A percentile compares a stretch with the other conserved stretches of the same genome.
These are phyloP conservation scores for Bergia puertoricense DNA, from an alignment of 92 coral and sea anemone species.

Conservation along the genomic window DNA sequence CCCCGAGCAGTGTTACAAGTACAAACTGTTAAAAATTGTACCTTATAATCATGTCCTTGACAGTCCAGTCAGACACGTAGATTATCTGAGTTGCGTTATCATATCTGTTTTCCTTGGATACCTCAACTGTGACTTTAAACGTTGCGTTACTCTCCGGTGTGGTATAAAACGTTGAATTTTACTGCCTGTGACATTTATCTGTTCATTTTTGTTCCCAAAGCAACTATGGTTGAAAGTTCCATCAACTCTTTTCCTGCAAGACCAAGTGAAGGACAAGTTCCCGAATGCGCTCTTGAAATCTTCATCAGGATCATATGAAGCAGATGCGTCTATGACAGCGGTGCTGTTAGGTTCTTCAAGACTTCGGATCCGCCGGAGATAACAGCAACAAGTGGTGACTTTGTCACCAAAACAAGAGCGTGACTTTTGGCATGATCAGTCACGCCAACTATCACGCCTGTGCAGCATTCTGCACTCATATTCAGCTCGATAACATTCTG, in stretches of 20 bases:
- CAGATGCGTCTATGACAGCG: background rate
- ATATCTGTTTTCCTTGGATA: background rate
- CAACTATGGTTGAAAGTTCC: background rate
- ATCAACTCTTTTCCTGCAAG: background rate
- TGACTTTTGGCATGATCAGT: background rate
- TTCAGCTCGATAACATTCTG: background rate
- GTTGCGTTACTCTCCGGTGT: background rate
- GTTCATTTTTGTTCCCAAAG: background rate
- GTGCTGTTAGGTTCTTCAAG: background rate
- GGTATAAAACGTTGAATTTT: background rate
- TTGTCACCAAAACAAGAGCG: background rate
- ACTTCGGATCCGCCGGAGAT: constrained; percentile 3
- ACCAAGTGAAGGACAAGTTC: background rate
- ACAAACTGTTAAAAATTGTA: background rate
- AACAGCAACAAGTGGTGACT: background rate
- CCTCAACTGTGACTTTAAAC: background rate
- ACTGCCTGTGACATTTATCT: background rate
- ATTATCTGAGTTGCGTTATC: background rate
- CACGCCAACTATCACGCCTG: too few species aligned
- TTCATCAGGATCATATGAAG: background rate
- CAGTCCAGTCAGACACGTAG: background rate
- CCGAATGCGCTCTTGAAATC: background rate
- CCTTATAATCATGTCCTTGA: background rate
- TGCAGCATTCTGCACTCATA: background rate
- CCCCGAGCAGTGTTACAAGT: background rate